Base-by-base conservation (phyloP, 2,888 invertebrate species). In the Ochropleura leucogaster region DNA sequence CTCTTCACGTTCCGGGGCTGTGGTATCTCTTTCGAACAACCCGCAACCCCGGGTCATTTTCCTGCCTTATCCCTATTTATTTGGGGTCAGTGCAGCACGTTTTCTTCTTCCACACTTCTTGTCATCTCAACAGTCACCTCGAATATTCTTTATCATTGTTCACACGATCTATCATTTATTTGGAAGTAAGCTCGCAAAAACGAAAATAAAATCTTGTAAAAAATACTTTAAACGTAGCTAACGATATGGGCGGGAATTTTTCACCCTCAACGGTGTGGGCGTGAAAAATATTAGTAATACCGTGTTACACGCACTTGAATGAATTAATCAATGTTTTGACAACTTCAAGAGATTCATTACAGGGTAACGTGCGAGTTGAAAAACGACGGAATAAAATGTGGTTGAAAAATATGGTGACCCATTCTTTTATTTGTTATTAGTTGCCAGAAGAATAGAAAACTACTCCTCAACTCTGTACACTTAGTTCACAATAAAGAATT, bases 271-370 rank as follows among this genome's bases (percentile, higher is more conserved):
- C 42, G 30, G 63, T 42, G 68, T 70, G 20, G 78, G 75, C 71
- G 78, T 76, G 68, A 51, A 72, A 73, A 71, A 72, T 64, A 75
- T 57, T 71, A 65, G 40, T 69, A 51, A 30, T 75, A 75, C 57
- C 66, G 30, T 67, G 66, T 64, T 18, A 62, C 73, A 74, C 75
- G 73, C 74, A 69, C 42, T 59, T 70, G 49, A 79, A 75, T 76
- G 62, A 64, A 82, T 85, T 85, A 85, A 74, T 74, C 72, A 79
- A 76, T 64, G 71, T 69, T 84, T 75, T 81, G 77, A 75, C 66
- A 75, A 75, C 67, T 67, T 65, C 14, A 55, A 71, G 18, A 79
- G 76, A 73, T 69, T 70, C 16, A 72, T 70, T 70, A 46, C 57
- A 3, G 7, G n/a, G 12, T 70, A 51, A 59, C 53, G 65, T 62